Evolutionary conservation across 2,113 vertebrate species (phyloP).

Genomic region (Petaurus breviceps): DNA sequence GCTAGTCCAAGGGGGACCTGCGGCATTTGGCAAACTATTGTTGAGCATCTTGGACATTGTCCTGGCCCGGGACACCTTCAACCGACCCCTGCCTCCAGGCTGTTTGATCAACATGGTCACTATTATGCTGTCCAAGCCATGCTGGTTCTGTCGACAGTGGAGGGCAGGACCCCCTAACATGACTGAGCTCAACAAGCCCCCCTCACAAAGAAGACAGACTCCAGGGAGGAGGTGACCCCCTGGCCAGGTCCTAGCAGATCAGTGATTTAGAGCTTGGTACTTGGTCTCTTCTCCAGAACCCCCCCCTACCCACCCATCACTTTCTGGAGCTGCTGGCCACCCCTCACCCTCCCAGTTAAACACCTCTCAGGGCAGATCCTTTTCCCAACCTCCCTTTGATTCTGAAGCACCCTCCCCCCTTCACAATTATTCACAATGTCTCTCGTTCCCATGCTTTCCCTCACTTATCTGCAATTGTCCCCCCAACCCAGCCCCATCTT

Average conservation of each 20-base stretch:
- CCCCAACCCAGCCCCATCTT: not conserved
- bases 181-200: not conserved
- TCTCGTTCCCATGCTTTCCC: too few species aligned
- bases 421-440: too few species aligned
- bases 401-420: too few species aligned
- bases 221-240: too few species aligned
- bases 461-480: too few species aligned
- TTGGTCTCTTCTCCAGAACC: not conserved
- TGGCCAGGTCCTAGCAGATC: too few species aligned
- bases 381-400: too few species aligned
- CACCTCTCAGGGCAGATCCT: too few species aligned
- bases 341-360: too few species aligned
- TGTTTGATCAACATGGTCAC: conserved; percentile 82
- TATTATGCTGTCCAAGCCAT: conserved; percentile 90
- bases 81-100: conserved; percentile 57
- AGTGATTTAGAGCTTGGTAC: too few species aligned
- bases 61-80: conserved; percentile 85
- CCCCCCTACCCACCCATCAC: too few species aligned
- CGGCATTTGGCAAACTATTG: conserved; percentile 79
- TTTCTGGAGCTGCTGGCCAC: too few species aligned
- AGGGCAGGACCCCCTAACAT: not conserved
- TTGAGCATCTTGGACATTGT: conserved; percentile 76
- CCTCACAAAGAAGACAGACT: fast-evolving
- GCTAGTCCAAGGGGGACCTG: conserved; percentile 56
- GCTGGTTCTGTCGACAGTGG: conserved; percentile 72